Base-by-base conservation (phyloP, 2,797 vertebrate genomes). In the Carcharodon carcharias region DNA sequence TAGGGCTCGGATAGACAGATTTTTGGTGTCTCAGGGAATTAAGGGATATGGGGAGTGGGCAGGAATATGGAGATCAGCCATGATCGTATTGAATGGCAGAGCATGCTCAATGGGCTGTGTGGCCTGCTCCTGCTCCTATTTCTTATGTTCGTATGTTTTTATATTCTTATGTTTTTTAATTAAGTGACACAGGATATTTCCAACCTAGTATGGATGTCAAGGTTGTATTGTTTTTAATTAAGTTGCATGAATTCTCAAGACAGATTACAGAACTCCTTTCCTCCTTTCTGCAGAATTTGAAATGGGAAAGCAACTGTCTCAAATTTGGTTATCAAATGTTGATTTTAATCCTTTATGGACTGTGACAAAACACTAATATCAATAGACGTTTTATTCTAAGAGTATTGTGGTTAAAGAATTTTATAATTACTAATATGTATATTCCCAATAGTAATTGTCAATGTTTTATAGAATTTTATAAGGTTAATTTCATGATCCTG, bases 311-410 rank as follows among this genome's bases (percentile, higher is more conserved):
- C 50, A 73, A 28, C 31, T 73, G 40, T 0, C 91, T 93, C 21
- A 9, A 28, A 73, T 73, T 4, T 69, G 31, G 67, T 95, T 35
- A 56, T 73, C 45, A 56, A 71, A 31, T 50, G 56, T 35, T 73
- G 40, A 65, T 56, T 95, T 50, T 73, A 95, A 56, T 45, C 94
- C 28, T 71, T 73, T 95, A 31, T 40, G 31, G 45, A 31, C 93
- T 71, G 93, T 28, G 67, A 69, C 93, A 95, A 95, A 95, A 71
- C 67, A 50, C 94, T 9, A 31, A 95, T 73, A 73, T 8, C 1
- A 56, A 58, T 95, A 26, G 28, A 95, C 35, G 2, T 56, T 95
- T 92, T 58, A 82, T 95, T 95, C 93, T 45, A 54, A 71, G 93
- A 45, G 54, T 95, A 35, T 31, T 54, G 54, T 11, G 28, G 45